phyloP scores from a whole-genome alignment of 2,888 invertebrate species.

The Maniola hyperantus region DNA sequence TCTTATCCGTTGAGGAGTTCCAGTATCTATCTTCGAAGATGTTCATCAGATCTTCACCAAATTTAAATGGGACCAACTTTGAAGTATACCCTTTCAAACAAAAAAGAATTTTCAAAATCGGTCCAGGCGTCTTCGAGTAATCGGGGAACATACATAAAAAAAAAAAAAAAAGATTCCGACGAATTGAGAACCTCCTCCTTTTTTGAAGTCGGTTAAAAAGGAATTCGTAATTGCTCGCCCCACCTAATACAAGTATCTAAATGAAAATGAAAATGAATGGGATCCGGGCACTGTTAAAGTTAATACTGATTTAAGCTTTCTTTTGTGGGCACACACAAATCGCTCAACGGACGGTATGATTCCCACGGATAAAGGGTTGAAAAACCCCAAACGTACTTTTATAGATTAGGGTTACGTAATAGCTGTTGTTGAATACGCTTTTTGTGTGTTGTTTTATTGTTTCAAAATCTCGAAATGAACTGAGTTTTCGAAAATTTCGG shows the following conservation, averaged over 20 bases:
- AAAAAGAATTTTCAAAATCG: too few species aligned
- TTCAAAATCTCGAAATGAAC: neutral
- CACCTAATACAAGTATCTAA: neutral
- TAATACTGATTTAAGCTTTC: constrained; percentile 14
- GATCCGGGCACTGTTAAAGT: neutral
- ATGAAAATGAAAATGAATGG: neutral
- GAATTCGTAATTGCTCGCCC: too few species aligned
- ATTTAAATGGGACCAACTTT: too few species aligned
- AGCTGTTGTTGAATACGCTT: neutral
- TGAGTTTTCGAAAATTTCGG: neutral
- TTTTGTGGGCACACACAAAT: constrained; percentile 15
- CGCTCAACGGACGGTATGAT: constrained; percentile 5
- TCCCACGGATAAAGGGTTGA: constrained; percentile 11
- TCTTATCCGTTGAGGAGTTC: too few species aligned
- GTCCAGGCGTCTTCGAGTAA: too few species aligned
- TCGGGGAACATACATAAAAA: too few species aligned
- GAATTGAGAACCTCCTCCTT: too few species aligned
- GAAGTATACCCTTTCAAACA: too few species aligned
- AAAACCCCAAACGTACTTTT: neutral
- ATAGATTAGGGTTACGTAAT: constrained; percentile 7
- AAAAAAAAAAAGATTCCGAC: too few species aligned
- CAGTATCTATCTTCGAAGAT: too few species aligned
- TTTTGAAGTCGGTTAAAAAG: too few species aligned
- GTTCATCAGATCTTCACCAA: too few species aligned
- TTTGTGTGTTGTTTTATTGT: neutral